Evolutionary conservation across 2,888 invertebrate genomes (phyloP).

Genomic region (Fragum sueziense): DNA sequence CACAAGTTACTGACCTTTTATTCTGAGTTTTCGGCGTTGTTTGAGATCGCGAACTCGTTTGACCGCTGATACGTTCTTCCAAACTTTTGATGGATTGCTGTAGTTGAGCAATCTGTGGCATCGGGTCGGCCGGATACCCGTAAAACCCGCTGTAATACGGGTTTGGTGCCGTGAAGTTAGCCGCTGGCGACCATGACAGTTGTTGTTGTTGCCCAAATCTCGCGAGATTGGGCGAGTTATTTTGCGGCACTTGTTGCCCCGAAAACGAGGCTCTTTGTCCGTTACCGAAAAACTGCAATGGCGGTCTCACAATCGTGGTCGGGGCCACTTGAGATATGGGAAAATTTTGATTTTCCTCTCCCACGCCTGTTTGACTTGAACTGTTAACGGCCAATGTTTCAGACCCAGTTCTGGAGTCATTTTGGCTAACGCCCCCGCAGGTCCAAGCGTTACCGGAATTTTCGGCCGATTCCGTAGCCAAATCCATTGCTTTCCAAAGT

Average conservation of each 20-base stretch:
- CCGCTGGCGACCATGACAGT: background rate
- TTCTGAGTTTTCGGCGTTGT: background rate
- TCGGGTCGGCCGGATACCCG: background rate
- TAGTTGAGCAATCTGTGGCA: background rate
- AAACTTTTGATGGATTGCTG: background rate
- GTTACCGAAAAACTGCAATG: background rate
- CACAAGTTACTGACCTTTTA: background rate
- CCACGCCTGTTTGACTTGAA: background rate
- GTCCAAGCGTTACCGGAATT: background rate
- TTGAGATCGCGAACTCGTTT: background rate
- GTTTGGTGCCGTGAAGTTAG: conserved; percentile 1
- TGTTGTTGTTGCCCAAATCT: background rate
- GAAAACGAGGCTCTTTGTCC: background rate
- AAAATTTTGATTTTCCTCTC: background rate
- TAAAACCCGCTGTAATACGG: background rate
- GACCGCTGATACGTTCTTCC: background rate
- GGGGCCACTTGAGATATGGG: background rate
- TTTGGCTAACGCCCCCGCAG: background rate
- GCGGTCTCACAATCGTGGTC: background rate
- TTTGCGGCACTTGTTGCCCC: background rate
- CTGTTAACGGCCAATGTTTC: background rate
- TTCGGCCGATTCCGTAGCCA: background rate
- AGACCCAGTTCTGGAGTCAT: background rate
- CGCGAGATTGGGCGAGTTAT: too few species aligned
- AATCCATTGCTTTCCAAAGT: background rate